Evolutionary conservation across 2,113 vertebrate species (phyloP).

Genomic region (Notarius quadriscutis): DNA sequence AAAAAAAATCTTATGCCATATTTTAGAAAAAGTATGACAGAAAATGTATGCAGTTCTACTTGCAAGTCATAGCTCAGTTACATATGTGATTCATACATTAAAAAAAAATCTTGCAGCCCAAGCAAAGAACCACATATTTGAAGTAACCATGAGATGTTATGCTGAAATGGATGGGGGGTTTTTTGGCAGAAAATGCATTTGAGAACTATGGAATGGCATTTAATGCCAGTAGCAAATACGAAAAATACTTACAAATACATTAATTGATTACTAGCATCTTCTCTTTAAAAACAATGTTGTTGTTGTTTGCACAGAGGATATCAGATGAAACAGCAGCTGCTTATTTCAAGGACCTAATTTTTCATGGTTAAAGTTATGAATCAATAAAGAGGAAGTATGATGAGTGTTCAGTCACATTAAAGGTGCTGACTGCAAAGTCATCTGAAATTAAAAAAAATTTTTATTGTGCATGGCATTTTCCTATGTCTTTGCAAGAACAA

Average conservation of each 20-base stretch:
- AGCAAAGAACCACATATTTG: no score
- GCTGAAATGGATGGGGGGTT: background rate
- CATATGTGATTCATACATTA: background rate
- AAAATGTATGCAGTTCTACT: background rate
- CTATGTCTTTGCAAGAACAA: no score
- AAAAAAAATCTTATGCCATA: background rate
- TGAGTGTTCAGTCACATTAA: background rate
- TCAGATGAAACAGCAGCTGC: background rate
- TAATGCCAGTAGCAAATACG: background rate
- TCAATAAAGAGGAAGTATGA: background rate
- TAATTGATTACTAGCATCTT: background rate
- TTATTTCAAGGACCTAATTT: background rate
- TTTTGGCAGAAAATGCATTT: background rate
- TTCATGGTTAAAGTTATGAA: background rate
- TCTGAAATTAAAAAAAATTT: no score
- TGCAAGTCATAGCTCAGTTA: background rate
- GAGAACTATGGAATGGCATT: no score
- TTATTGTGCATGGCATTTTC: no score
- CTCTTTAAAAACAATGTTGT: background rate
- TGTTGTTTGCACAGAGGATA: no score
- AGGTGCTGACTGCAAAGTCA: no score
- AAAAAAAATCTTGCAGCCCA: background rate
- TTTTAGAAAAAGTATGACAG: background rate
- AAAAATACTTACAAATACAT: background rate
- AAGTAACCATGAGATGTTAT: background rate